Evolutionary conservation across 1,140 invertebrate genomes (phyloP).

Genomic region (Diploscapter pachys): DNA sequence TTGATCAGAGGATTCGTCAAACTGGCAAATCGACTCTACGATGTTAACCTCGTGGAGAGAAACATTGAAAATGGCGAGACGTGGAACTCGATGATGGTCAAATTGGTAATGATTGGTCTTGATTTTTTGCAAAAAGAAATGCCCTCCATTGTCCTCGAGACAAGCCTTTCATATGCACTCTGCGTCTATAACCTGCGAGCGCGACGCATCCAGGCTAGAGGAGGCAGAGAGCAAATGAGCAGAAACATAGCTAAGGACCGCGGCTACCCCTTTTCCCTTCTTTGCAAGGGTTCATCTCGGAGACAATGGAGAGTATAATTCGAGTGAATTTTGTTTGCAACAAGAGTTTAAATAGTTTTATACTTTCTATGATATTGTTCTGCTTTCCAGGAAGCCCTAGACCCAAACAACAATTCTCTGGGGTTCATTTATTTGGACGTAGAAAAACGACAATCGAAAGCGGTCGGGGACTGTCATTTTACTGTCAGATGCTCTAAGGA

Average conservation of each 20-base stretch:
- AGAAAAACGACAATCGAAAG: constrained; percentile 81
- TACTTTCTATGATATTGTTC: background rate
- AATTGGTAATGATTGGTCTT: constrained; percentile 43
- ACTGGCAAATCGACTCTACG: constrained; percentile 36
- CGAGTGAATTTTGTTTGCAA: background rate
- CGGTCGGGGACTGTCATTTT: constrained; percentile 96
- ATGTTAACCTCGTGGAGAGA: constrained; percentile 43
- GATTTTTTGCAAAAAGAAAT: background rate
- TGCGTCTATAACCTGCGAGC: too few species aligned
- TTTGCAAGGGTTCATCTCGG: too few species aligned
- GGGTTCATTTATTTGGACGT: constrained; percentile 98
- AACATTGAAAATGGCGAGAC: constrained; percentile 42
- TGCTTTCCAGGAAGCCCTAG: constrained; percentile 43
- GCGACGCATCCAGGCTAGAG: too few species aligned
- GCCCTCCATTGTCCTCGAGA: too few species aligned
- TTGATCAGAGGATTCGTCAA: constrained; percentile 33
- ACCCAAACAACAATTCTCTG: constrained; percentile 60
- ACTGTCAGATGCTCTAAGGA: constrained; percentile 88
- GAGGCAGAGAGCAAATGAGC: too few species aligned
- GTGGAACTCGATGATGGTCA: constrained; percentile 49
- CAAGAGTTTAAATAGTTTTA: background rate
- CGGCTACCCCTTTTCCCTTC: too few species aligned
- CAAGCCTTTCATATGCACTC: too few species aligned
- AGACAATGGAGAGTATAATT: too few species aligned
- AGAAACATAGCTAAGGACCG: too few species aligned